Percentiles rank a stretch among this genome's conserved stretches.
phyloP scores from a whole-genome alignment of 2,797 vertebrate species.

The Decapterus maruadsi region DNA sequence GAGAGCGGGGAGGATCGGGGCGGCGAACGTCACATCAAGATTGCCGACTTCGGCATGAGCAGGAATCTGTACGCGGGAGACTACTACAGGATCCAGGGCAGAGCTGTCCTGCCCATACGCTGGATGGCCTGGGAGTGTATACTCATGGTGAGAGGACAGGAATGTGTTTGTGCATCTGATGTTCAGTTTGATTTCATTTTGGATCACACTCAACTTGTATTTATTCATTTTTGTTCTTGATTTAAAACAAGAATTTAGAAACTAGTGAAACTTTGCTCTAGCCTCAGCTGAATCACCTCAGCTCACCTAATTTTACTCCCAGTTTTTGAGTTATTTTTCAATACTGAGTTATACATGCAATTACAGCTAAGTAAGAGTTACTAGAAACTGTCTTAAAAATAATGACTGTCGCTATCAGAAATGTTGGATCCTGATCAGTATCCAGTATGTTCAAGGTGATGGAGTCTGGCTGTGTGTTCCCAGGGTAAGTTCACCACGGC shows the following conservation, averaged over 20 bases:
- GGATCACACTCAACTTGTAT: background rate
- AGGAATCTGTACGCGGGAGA: constrained; percentile 92
- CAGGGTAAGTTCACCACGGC: constrained; percentile 96
- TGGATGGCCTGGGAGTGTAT: constrained; percentile 99
- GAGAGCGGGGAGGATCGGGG: constrained; percentile 84
- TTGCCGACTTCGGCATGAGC: constrained; percentile 97
- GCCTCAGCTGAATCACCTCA: no score
- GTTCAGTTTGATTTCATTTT: no score
- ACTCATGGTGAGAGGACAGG: constrained; percentile 88
- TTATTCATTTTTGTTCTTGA: no score
- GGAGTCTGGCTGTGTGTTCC: constrained; percentile 7
- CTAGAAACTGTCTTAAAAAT: no score
- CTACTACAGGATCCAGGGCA: constrained; percentile 94
- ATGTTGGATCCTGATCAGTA: background rate
- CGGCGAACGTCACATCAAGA: constrained; percentile 92
- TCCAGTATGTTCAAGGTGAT: background rate
- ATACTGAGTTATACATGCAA: background rate
- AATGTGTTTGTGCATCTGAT: constrained; percentile 13
- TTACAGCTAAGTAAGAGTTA: background rate
- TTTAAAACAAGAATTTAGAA: no score
- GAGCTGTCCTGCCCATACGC: constrained; percentile 94
- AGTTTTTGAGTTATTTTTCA: no score
- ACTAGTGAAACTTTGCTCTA: no score
- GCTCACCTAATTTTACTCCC: no score
- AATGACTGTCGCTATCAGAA: background rate